Evolutionary conservation across 2,888 invertebrate genomes (phyloP).

Genomic region (Caenorhabditis plicata): DNA sequence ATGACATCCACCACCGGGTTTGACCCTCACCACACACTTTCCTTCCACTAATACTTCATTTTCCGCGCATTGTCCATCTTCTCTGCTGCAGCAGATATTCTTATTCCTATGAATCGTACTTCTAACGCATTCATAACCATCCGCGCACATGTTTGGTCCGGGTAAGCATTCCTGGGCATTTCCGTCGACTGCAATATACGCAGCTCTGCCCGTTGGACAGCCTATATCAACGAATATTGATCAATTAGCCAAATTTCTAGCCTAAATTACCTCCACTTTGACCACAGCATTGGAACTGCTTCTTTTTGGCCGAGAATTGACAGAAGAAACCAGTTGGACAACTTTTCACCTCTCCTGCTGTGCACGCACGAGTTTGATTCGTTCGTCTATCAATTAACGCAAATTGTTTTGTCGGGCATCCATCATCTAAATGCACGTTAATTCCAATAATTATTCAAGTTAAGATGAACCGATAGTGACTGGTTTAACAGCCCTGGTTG

Average conservation of each 20-base stretch:
- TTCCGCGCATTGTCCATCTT: constrained; percentile 36
- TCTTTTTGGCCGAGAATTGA: constrained; percentile 44
- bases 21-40: constrained; percentile 31
- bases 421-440: constrained; percentile 21
- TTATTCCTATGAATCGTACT: constrained; percentile 33
- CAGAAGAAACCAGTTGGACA: constrained; percentile 52
- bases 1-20: constrained; percentile 36
- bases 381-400: constrained; percentile 39
- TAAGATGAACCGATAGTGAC: constrained; percentile 5
- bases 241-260: neutral
- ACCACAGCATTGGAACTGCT: constrained; percentile 51
- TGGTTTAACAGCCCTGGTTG: constrained; percentile 33
- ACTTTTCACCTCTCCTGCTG: constrained; percentile 41
- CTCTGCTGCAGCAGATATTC: constrained; percentile 46
- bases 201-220: constrained; percentile 42
- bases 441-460: neutral
- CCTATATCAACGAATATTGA: constrained; percentile 15
- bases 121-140: constrained; percentile 45
- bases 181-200: constrained; percentile 46
- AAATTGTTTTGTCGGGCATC: constrained; percentile 43
- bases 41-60: constrained; percentile 42
- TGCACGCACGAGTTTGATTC: constrained; percentile 37
- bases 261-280: constrained; percentile 35
- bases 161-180: constrained; percentile 46
- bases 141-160: constrained; percentile 42